Percentiles rank a stretch among this genome's conserved stretches.
Evolutionary conservation across 23 tunicate genomes (phyloP).

Genomic region (Halocynthia aurantium): DNA sequence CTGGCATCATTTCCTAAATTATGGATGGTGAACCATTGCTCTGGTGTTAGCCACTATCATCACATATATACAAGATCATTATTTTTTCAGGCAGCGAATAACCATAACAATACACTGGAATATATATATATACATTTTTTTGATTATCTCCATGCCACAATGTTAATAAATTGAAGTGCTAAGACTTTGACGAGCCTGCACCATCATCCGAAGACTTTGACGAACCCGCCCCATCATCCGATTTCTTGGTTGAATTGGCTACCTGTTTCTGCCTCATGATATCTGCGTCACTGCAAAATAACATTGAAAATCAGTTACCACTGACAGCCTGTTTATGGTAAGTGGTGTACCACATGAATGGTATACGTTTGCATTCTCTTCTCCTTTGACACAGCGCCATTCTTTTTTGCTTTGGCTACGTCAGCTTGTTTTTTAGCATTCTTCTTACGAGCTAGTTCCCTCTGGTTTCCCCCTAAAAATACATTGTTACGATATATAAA

Average conservation of each 20-base stretch:
- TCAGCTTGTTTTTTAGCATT: slow-evolving; percentile 67
- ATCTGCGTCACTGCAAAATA: slow-evolving; percentile 53
- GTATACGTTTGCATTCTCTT: slow-evolving; percentile 54
- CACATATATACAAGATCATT: too few relatives aligned
- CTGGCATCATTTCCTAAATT: too few relatives aligned
- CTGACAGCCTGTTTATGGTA: not conserved
- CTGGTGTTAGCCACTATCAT: too few relatives aligned
- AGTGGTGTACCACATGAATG: not conserved
- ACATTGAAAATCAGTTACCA: not conserved
- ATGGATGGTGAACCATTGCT: too few relatives aligned
- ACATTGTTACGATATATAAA: not conserved
- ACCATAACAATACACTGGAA: too few relatives aligned
- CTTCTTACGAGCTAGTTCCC: slow-evolving; percentile 81
- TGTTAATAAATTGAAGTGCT: too few relatives aligned
- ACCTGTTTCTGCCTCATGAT: slow-evolving; percentile 75
- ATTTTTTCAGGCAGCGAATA: too few relatives aligned
- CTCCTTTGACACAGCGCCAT: slow-evolving; percentile 44
- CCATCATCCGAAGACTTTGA: slow-evolving; percentile 6
- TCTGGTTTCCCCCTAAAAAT: slow-evolving; percentile 68
- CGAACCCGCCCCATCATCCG: slow-evolving; percentile 10
- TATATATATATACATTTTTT: too few relatives aligned
- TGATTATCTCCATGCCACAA: too few relatives aligned
- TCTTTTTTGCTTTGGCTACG: slow-evolving; percentile 50
- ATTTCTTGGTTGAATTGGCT: slow-evolving; percentile 36
- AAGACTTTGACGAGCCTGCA: too few relatives aligned